These are phyloP conservation scores for Tachuris rubrigastra DNA, from an alignment of 2,113 vertebrate species.

Conservation along the genomic window DNA sequence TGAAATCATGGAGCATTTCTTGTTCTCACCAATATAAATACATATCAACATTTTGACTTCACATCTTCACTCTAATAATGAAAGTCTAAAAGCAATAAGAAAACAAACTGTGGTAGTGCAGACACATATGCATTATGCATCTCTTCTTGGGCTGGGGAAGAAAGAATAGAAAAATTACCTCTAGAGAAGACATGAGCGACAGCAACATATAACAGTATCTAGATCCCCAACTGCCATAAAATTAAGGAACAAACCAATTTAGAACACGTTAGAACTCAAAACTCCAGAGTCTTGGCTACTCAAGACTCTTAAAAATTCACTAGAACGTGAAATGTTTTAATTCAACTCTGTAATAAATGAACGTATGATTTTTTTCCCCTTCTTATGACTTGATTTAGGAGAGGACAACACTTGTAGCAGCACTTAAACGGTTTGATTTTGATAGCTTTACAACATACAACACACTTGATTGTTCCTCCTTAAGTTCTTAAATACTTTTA, in stretches of 20 bases:
- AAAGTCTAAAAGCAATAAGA: background rate
- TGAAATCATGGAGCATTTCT: background rate
- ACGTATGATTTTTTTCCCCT: background rate
- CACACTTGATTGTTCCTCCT: background rate
- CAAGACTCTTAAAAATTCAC: background rate
- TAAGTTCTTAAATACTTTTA: background rate
- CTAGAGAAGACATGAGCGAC: background rate
- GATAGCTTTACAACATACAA: background rate
- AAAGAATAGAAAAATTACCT: background rate
- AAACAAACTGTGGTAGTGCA: background rate
- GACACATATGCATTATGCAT: accelerated
- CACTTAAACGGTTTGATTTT: background rate
- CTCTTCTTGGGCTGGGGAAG: background rate
- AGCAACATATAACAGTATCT: background rate
- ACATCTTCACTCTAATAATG: background rate
- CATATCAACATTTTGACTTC: background rate
- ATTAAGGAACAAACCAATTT: background rate
- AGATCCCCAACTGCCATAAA: background rate
- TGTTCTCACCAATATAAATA: background rate
- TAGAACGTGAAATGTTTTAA: background rate
- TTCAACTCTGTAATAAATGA: background rate
- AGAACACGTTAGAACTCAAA: background rate
- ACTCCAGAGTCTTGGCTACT: background rate
- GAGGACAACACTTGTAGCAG: background rate
- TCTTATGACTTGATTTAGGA: background rate